Evolutionary conservation across 2,888 invertebrate genomes (phyloP), one percentile per base, ranked within the genome.

Genomic region (Cybosia mesomella): DNA sequence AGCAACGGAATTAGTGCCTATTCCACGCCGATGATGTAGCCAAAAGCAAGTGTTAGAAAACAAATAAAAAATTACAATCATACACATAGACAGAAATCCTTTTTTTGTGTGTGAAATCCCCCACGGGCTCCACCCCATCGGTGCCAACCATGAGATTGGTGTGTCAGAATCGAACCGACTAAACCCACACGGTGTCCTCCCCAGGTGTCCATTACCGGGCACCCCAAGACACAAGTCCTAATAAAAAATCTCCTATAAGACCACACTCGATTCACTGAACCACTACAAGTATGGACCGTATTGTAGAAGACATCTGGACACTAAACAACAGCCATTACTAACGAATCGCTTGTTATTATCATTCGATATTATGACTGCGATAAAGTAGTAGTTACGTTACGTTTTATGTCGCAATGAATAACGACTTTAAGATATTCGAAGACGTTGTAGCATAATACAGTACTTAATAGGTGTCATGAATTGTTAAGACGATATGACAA

Each of bases 301-400:
- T 22, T n/a, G 24, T 11, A n/a, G 9, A 18, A 18, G 8, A 72
- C 75, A 77, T 73, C 61, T 79, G 78, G 69, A 55, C 64, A 66
- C 58, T 69, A 75, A 75, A 74, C 71, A 69, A 57, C 60, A 49
- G 43, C 62, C 64, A 60, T 66, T 61, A 64, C 32, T 58, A 70
- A 58, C 57, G 67, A 71, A 66, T 70, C 74, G 65, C 72, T 74
- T 72, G 78, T 77, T 80, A 73, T 77, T 73, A 76, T 75, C 75
- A 77, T 71, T 32, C 22, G 70, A 80, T 77, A 75, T 68, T 75
- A 73, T 80, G 69, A 54, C 62, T 71, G 69, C 21, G 64, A 79
- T 79, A 74, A 78, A 66, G 70, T 55, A 39, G 34, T 43, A 57
- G 67, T 43, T 64, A 24, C 11, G 67, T 43, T 64, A 24, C 11